Evolutionary conservation across 2,888 invertebrate genomes (phyloP).

Genomic region (Sesia apiformis): DNA sequence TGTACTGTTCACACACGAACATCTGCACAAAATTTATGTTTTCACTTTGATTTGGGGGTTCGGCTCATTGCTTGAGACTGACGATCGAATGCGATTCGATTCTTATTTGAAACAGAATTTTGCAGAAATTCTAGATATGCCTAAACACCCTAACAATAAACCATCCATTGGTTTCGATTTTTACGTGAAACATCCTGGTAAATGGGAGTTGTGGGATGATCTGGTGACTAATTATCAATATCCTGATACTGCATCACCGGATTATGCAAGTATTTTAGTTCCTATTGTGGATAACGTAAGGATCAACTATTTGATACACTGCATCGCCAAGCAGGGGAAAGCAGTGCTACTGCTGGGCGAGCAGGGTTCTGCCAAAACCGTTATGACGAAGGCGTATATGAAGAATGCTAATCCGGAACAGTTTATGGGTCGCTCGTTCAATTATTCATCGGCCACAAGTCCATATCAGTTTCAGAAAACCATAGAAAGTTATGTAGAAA

Average conservation of each 20-base stretch:
- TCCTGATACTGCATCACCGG: constrained; percentile 90
- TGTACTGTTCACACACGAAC: constrained; percentile 79
- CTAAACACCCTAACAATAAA: constrained; percentile 77
- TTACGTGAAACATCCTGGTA: constrained; percentile 85
- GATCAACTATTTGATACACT: constrained; percentile 90
- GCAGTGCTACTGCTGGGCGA: constrained; percentile 90
- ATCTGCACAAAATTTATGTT: constrained; percentile 88
- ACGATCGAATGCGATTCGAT: constrained; percentile 87
- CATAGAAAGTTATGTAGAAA: constrained; percentile 96
- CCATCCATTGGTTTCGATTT: constrained; percentile 91
- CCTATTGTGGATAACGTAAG: constrained; percentile 96
- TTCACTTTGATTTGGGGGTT: constrained; percentile 94
- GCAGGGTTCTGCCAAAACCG: constrained; percentile 97
- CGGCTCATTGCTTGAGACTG: constrained; percentile 90
- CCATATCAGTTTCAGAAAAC: constrained; percentile 96
- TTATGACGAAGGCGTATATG: constrained; percentile 98
- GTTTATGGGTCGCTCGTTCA: constrained; percentile 90
- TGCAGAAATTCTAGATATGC: constrained; percentile 77
- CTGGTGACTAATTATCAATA: constrained; percentile 89
- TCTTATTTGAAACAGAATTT: constrained; percentile 80
- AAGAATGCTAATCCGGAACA: constrained; percentile 89
- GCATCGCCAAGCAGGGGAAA: constrained; percentile 90
- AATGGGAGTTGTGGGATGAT: constrained; percentile 93
- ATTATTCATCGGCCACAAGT: constrained; percentile 96
- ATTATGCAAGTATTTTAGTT: constrained; percentile 92